A percentile compares a stretch with the other conserved stretches of the same genome.
Evolutionary conservation across 2,113 vertebrate species (phyloP).

Genomic region (Percina caprodes): DNA sequence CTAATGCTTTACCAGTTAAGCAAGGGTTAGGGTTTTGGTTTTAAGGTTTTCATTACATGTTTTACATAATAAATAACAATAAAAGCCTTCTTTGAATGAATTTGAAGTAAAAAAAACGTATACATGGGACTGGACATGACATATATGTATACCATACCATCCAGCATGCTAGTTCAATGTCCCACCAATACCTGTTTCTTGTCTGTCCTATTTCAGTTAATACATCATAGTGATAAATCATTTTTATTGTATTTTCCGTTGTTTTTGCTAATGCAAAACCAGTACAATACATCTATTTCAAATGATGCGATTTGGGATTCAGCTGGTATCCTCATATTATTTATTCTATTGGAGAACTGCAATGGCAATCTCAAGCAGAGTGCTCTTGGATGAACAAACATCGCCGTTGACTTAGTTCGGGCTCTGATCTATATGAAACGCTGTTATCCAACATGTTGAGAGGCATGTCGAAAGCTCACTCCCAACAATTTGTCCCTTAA

Average conservation of each 20-base stretch:
- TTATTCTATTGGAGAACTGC: slow-evolving; percentile 14
- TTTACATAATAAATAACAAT: too few species aligned
- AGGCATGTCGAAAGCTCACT: slow-evolving; percentile 69
- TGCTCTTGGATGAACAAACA: slow-evolving; percentile 35
- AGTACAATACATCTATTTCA: neutral
- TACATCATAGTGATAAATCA: neutral
- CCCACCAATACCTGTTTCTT: too few species aligned
- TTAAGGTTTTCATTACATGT: neutral
- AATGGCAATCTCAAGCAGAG: slow-evolving; percentile 28
- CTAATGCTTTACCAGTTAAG: neutral
- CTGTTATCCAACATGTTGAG: slow-evolving; percentile 59
- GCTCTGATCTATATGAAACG: slow-evolving; percentile 66
- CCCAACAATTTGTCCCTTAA: slow-evolving; percentile 70
- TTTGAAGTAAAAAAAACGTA: neutral
- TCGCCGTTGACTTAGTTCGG: neutral
- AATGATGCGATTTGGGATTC: neutral
- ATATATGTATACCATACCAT: neutral
- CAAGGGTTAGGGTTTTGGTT: neutral
- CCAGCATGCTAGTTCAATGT: neutral
- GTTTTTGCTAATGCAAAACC: neutral
- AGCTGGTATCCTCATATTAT: neutral
- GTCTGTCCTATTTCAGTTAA: neutral
- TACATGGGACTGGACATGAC: neutral
- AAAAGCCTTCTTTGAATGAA: neutral
- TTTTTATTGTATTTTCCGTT: neutral